phyloP scores from a whole-genome alignment of 2,113 vertebrate species.

The Fulmarus glacialis region DNA sequence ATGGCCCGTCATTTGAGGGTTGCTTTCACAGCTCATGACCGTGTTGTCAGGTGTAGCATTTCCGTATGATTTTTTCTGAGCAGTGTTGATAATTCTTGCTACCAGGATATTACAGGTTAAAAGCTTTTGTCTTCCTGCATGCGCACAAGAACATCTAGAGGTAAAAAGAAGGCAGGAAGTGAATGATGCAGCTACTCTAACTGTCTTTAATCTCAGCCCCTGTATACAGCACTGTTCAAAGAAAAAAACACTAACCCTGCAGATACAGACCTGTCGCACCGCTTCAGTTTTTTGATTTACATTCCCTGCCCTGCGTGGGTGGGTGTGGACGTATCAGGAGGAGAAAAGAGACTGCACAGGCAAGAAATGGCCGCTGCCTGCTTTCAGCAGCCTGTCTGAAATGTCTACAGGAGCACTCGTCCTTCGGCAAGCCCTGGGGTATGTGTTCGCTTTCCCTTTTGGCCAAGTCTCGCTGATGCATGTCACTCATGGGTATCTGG shows the following conservation, averaged over 20 bases:
- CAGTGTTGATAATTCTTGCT: neutral
- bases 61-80: neutral
- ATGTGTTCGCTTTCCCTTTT: neutral
- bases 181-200: neutral
- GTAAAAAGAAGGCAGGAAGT: neutral
- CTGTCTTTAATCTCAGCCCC: neutral
- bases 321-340: neutral
- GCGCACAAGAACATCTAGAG: neutral
- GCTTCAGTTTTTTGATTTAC: neutral
- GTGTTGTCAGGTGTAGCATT: neutral
- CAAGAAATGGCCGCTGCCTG: neutral
- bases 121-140: neutral
- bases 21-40: neutral
- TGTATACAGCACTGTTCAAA: neutral
- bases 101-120: neutral
- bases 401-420: neutral
- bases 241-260: neutral
- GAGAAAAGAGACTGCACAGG: neutral
- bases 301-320: neutral
- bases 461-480: accelerated
- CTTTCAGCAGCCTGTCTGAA: neutral
- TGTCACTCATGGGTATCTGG: neutral
- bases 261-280: neutral
- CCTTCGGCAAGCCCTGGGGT: neutral
- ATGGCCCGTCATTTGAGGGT: neutral